Evolutionary conservation across 2,888 invertebrate genomes (phyloP), one percentile per base, ranked within the genome.

Genomic region (Rhagium mordax): DNA sequence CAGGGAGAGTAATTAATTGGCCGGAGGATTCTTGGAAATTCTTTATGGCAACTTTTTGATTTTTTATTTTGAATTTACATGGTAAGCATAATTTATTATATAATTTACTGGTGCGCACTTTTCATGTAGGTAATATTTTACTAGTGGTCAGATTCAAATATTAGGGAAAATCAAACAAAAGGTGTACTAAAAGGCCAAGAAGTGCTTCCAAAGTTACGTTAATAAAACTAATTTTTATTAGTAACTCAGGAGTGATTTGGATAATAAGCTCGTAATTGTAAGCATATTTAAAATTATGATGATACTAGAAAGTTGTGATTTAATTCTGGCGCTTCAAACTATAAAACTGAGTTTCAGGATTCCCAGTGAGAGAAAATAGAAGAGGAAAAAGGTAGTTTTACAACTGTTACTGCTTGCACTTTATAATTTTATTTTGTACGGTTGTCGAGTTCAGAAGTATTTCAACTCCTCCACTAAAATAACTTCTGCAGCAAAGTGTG

Each of bases 361-460:
- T 66, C 55, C 55, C 49, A 66, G 62, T 15, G 67, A 75, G 70
- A 69, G 70, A 76, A 76, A 79, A 75, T 70, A 75, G 67, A 78
- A 29, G 67, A 78, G 20, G 67, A 73, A 74, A 71, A 73, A 70
- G 75, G 61, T 74, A 81, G 73, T 76, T 80, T 78, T 72, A 59
- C 70, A 79, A 79, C 78, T 77, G 78, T 77, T 77, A 78, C 78
- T 79, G 74, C 75, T 74, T 75, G 79, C 78, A 80, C 79, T 81
- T 77, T 78, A 78, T 81, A 79, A 81, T 80, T 81, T 78, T 75
- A 74, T 81, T 81, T 79, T 67, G 73, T 75, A 78, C 77, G 79
- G 59, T 76, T 77, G 74, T 77, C 69, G 76, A 77, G 69, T 77
- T 76, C 74, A 64, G 75, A 76, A 67, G 76, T 70, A 76, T 76